Base-by-base conservation (phyloP, 2,797 vertebrate species). In the Aphelocoma californica region DNA sequence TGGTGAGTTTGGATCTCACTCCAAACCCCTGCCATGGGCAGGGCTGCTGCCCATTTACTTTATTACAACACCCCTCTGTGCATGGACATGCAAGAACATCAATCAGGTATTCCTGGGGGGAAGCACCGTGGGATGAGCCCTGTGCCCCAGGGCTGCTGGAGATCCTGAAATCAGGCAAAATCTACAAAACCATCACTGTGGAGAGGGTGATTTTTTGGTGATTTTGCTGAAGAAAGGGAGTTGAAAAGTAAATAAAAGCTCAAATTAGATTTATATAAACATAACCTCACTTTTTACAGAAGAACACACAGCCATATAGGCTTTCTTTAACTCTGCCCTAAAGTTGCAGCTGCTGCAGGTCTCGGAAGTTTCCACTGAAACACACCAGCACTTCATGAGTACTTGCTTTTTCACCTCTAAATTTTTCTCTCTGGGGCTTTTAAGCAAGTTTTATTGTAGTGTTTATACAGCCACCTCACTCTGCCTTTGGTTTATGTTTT, bases 351-450 rank as follows among this genome's bases (percentile, higher is more conserved):
- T 64, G 78, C 25, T 62, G 40, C n/a, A 25, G 60, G 78, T 18
- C 86, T 47, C 47, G 64, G 73, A 42, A 53, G 72, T 69, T 79
- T 73, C 79, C 69, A 44, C 57, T 42, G 44, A 38, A 81, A 65
- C 34, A 36, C 54, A 72, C 53, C 45, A 29, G 14, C n/a, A 38
- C 71, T 82, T 73, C 71, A 73, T 45, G 51, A 86, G 28, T 38
- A 53, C 38, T 32, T 67, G 38, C 14, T 78, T 88, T 81, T 88
- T 34, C 73, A 48, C 61, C 79, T 83, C 79, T 61, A 5, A 4
- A 24, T 69, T 88, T 80, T 80, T 91, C 89, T 88, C 89, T 74
- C 91, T 19, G 53, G 72, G 80, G 75, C 85, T 87, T 93, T 95
- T 44, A 89, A 67, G 69, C 31, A 44, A 82, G 57, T 87, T 87